Percentiles rank a stretch among this genome's conserved stretches.
Conservation (phyloP, 37 sponge, comb jelly and placozoan genomes). For the Mnemiopsis leidyi region DNA sequence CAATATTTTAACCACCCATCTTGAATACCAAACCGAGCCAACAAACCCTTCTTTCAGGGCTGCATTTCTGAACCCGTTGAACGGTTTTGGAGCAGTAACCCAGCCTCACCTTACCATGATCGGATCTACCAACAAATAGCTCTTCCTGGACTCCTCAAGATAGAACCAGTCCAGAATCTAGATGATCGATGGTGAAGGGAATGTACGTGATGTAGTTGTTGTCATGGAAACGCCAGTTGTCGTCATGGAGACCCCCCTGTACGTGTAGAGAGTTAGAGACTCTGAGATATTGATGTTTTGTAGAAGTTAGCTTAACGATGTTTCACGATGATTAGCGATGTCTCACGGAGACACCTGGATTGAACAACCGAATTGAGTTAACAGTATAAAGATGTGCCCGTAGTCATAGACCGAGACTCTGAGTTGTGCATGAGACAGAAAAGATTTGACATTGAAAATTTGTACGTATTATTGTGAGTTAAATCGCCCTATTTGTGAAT, state of each 20-base stretch:
- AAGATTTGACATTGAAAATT: background rate
- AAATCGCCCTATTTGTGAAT: background rate
- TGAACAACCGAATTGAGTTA: background rate
- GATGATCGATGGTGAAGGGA: too few relatives aligned
- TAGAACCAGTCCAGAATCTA: too few relatives aligned
- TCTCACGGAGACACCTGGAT: background rate
- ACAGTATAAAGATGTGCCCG: too few relatives aligned
- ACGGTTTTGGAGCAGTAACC: constrained; percentile 39
- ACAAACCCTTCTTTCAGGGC: constrained; percentile 23
- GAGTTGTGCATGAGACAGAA: background rate
- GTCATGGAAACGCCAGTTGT: too few relatives aligned
- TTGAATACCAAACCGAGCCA: too few relatives aligned
- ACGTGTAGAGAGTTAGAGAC: too few relatives aligned
- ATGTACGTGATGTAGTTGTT: too few relatives aligned
- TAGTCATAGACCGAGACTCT: background rate
- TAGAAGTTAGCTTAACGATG: background rate
- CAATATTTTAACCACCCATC: too few relatives aligned
- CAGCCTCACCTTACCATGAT: constrained; percentile 52
- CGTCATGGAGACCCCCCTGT: too few relatives aligned
- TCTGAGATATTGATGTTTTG: too few relatives aligned
- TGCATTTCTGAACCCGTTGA: background rate
- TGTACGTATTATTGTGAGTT: background rate
- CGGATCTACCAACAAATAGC: constrained; percentile 56
- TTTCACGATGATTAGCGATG: background rate
- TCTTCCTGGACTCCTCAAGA: background rate